Percentiles rank a stretch among this genome's conserved stretches.
These are phyloP conservation scores for Oscarella lobularis DNA, from an alignment of 37 sponge, comb jelly and placozoan genomes.

Conservation along the genomic window DNA sequence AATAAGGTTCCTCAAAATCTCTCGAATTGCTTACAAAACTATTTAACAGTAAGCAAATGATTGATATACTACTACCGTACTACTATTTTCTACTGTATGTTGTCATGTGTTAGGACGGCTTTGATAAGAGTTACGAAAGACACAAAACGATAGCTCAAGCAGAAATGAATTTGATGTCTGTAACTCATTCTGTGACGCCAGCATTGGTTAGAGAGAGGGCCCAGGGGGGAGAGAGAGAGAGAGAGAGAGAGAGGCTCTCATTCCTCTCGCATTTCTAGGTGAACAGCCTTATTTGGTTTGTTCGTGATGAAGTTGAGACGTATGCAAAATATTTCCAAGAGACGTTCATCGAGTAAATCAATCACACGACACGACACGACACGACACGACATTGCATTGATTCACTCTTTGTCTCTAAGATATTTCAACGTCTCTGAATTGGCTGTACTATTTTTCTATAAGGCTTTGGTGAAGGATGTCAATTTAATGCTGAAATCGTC, in stretches of 20 bases:
- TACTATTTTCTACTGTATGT: no score
- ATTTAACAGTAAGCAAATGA: background rate
- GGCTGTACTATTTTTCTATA: background rate
- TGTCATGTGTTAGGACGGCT: background rate
- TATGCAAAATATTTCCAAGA: background rate
- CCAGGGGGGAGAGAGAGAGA: no score
- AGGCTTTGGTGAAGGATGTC: background rate
- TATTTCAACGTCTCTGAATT: background rate
- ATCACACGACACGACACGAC: background rate
- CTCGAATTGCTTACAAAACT: background rate
- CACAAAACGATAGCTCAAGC: conserved; percentile 1
- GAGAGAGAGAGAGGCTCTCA: no score
- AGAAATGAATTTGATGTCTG: background rate
- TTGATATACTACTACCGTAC: no score
- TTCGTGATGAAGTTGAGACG: background rate
- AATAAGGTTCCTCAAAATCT: background rate
- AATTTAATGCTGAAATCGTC: no score
- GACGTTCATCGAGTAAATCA: background rate
- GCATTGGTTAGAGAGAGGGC: background rate
- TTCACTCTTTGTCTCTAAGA: no score
- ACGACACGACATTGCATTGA: no score
- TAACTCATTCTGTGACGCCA: background rate
- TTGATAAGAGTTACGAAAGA: background rate
- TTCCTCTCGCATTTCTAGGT: no score
- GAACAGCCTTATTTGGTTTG: no score